phyloP scores from a whole-genome alignment of 2,888 invertebrate genomes.

The Drosophila recens region DNA sequence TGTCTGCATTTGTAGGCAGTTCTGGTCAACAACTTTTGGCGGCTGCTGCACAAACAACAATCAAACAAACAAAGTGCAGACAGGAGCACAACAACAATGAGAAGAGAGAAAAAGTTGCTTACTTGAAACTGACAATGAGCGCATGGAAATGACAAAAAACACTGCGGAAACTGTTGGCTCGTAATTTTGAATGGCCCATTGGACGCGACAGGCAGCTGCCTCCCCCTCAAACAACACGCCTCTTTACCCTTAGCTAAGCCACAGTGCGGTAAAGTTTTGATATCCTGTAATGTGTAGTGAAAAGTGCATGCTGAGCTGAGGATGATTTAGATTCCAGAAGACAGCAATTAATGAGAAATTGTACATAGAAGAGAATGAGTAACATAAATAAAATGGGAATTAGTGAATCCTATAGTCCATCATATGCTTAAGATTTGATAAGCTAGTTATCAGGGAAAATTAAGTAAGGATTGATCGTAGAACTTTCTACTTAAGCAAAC shows the following conservation, averaged over 20 bases:
- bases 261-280: slow-evolving; percentile 53
- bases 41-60: slow-evolving; percentile 48
- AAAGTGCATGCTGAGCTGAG: not conserved
- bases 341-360: too few species aligned
- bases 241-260: slow-evolving; percentile 21
- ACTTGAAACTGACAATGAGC: slow-evolving; percentile 80
- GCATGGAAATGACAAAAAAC: slow-evolving; percentile 80
- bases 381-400: not conserved
- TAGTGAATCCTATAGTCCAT: not conserved
- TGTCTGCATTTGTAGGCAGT: slow-evolving; percentile 78
- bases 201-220: slow-evolving; percentile 63
- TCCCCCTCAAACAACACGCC: too few species aligned
- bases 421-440: not conserved
- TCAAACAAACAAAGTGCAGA: slow-evolving; percentile 27
- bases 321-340: too few species aligned
- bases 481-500: not conserved
- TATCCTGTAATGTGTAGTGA: slow-evolving; percentile 25
- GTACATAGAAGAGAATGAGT: too few species aligned
- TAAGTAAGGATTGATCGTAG: not conserved
- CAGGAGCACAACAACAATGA: slow-evolving; percentile 24
- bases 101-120: slow-evolving; percentile 67
- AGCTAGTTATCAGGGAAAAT: not conserved
- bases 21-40: slow-evolving; percentile 71
- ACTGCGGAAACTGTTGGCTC: slow-evolving; percentile 77
- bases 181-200: slow-evolving; percentile 76